Percentiles rank a stretch among this genome's conserved stretches.
These are phyloP conservation scores for Argyra leucocephala DNA, from an alignment of 2,888 invertebrate species.

Conservation along the genomic window DNA sequence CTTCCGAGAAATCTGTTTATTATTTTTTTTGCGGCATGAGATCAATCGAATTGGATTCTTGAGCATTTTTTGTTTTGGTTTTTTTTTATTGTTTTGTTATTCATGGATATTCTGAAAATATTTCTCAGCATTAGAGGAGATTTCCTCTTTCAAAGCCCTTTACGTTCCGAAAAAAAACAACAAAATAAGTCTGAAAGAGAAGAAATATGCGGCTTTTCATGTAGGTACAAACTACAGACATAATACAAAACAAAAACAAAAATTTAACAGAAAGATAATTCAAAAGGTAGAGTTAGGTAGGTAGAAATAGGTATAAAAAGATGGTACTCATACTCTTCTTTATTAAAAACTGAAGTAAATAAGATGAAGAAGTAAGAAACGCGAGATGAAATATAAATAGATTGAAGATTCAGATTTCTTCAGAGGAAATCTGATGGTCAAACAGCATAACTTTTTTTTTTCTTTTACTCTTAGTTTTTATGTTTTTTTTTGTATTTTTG, in stretches of 20 bases:
- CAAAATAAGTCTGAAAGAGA: not conserved
- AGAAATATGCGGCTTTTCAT: conserved; percentile 7
- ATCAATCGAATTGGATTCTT: conserved; percentile 18
- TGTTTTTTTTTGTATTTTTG: not conserved
- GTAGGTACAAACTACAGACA: not conserved
- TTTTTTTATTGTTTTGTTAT: not conserved
- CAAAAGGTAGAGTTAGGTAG: not conserved
- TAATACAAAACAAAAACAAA: not conserved
- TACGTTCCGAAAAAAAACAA: conserved; percentile 7
- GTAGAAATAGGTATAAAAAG: not conserved
- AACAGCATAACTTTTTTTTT: not conserved
- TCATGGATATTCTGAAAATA: conserved; percentile 5
- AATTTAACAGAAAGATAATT: not conserved
- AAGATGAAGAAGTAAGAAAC: not conserved
- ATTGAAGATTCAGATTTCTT: conserved; percentile 6
- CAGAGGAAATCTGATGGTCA: conserved; percentile 2
- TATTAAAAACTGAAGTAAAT: not conserved
- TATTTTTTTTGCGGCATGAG: conserved; percentile 16
- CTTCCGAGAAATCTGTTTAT: conserved; percentile 13
- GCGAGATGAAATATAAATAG: conserved; percentile 1
- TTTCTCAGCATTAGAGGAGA: conserved; percentile 3
- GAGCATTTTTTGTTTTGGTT: not conserved
- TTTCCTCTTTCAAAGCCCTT: conserved; percentile 14
- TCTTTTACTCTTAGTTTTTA: not conserved
- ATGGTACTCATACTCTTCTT: not conserved